Conservation (phyloP, 1,140 invertebrate species). For the Drosophila tristis region DNA sequence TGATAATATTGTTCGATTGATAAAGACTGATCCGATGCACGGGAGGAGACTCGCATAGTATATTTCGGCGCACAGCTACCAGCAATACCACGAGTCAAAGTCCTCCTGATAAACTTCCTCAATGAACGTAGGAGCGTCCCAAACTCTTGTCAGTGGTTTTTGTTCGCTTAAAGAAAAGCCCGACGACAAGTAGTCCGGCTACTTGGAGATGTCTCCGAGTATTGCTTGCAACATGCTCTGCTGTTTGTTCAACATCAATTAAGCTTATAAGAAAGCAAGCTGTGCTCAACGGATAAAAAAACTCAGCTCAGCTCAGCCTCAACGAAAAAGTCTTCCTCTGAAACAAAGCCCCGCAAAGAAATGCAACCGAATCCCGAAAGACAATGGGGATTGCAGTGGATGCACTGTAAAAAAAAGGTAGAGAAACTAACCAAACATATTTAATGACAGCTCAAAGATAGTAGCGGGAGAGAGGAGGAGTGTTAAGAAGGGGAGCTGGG, state of each 20-base stretch:
- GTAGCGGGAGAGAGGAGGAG: not conserved
- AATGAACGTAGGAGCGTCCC: conserved; percentile 27
- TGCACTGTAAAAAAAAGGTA: conserved; percentile 30
- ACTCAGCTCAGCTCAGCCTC: not conserved
- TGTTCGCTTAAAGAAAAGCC: conserved; percentile 2
- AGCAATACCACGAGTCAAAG: too few relatives aligned
- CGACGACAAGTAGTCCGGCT: conserved; percentile 6
- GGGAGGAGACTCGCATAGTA: too few relatives aligned
- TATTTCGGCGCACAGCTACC: too few relatives aligned
- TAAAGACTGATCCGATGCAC: too few relatives aligned
- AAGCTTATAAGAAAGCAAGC: conserved; percentile 54
- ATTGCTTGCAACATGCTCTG: conserved; percentile 26
- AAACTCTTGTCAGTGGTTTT: conserved; percentile 14
- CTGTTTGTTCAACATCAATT: conserved; percentile 61
- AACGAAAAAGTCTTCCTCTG: conserved; percentile 53
- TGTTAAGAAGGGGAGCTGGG: not conserved
- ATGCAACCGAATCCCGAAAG: conserved; percentile 46
- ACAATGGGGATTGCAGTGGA: conserved; percentile 41
- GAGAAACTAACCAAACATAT: conserved; percentile 53
- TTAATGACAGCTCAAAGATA: conserved; percentile 48
- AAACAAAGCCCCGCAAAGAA: conserved; percentile 42
- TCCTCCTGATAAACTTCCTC: conserved; percentile 33
- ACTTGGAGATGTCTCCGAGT: conserved; percentile 31
- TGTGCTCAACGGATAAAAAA: conserved; percentile 21
- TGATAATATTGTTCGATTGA: too few relatives aligned